phyloP scores from a whole-genome alignment of 2,888 invertebrate species.

The Ernsta delagoae region DNA sequence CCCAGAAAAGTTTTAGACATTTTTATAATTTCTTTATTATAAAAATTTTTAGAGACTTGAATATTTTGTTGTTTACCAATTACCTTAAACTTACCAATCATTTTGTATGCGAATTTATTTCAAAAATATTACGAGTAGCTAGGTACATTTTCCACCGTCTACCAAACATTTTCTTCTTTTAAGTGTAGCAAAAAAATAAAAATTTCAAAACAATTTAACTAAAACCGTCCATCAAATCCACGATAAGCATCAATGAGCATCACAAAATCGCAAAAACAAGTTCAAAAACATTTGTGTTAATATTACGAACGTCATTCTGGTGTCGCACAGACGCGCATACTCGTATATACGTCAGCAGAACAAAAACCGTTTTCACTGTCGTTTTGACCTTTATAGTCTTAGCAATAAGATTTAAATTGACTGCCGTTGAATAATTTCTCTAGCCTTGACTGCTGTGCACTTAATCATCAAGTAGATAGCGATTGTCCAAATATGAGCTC shows the following conservation, averaged over 20 bases:
- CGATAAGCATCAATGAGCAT: constrained; percentile 7
- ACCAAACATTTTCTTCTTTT: too few relatives aligned
- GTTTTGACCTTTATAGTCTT: constrained; percentile 12
- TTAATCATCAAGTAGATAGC: constrained; percentile 21
- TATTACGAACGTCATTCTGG: constrained; percentile 17
- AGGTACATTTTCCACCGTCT: too few relatives aligned
- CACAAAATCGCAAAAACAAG: constrained; percentile 10
- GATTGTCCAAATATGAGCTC: constrained; percentile 34
- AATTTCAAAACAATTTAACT: too few relatives aligned
- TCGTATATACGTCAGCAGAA: constrained; percentile 11
- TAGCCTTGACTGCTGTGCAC: constrained; percentile 29
- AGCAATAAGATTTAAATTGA: constrained; percentile 19
- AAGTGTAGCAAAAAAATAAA: too few relatives aligned
- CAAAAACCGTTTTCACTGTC: constrained; percentile 1
- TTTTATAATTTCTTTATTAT: too few relatives aligned
- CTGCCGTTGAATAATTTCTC: constrained; percentile 15
- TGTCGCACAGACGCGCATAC: background rate
- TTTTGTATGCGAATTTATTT: too few relatives aligned
- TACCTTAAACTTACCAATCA: too few relatives aligned
- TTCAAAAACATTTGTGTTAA: constrained; percentile 22
- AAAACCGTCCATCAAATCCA: too few relatives aligned
- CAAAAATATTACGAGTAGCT: too few relatives aligned
- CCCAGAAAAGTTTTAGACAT: too few relatives aligned
- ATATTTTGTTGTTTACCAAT: too few relatives aligned
- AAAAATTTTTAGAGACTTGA: too few relatives aligned